Conservation (phyloP, 2,113 vertebrate species). For the Tautogolabrus adspersus region DNA sequence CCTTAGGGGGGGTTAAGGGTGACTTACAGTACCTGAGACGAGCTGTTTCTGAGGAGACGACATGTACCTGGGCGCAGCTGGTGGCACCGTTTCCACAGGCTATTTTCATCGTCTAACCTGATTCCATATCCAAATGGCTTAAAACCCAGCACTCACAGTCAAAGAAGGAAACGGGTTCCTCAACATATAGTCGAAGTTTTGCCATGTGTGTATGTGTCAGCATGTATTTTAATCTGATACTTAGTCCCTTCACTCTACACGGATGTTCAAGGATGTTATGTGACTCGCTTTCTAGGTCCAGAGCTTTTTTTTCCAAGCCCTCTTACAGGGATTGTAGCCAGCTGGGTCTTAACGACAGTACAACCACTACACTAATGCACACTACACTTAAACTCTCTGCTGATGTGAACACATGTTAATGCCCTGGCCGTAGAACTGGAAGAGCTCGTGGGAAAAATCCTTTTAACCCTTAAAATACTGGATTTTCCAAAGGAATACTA, state of each 20-base stretch:
- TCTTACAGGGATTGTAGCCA: conserved; percentile 36
- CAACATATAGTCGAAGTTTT: conserved; percentile 1
- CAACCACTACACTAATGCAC: conserved; percentile 34
- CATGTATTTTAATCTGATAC: conserved; percentile 58
- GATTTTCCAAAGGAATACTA: conserved; percentile 33
- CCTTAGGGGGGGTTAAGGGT: conserved; percentile 52
- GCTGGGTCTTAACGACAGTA: conserved; percentile 51
- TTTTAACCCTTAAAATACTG: conserved; percentile 26
- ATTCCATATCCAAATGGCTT: conserved; percentile 50
- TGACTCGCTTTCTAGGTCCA: conserved; percentile 44
- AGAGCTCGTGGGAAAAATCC: conserved; percentile 13
- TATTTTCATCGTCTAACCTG: conserved; percentile 35
- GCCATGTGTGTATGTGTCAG: background rate
- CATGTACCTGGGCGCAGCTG: conserved; percentile 6
- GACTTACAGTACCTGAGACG: conserved; percentile 46
- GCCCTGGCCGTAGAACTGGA: conserved; percentile 13
- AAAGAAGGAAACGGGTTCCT: conserved; percentile 26
- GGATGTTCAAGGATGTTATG: conserved; percentile 52
- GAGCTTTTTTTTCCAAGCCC: conserved; percentile 42
- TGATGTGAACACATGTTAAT: conserved; percentile 24
- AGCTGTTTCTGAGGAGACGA: conserved; percentile 39
- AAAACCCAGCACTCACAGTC: conserved; percentile 38
- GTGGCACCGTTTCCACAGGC: conserved; percentile 11
- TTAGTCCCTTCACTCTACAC: conserved; percentile 24
- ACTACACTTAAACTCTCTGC: background rate